Conservation (phyloP, 2,113 vertebrate genomes). For the Ascaphus truei region DNA sequence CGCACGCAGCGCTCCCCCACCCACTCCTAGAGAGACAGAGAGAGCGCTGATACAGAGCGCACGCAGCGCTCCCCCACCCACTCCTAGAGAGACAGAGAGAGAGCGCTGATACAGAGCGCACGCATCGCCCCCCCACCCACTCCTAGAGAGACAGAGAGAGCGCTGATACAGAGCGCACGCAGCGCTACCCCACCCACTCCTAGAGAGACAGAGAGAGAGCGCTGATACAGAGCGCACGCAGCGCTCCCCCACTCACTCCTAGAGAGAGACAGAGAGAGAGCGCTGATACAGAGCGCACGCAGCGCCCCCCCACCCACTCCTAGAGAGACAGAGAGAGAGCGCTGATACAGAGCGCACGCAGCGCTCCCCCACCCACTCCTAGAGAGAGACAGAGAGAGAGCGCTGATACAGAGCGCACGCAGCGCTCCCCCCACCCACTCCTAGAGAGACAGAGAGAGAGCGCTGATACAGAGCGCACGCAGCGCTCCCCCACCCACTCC, state of each 20-base stretch:
- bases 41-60: constrained; percentile 62
- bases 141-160: constrained; percentile 61
- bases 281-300: constrained; percentile 76
- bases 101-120: constrained; percentile 70
- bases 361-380: constrained; percentile 98
- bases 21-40: constrained; percentile 77
- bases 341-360: constrained; percentile 80
- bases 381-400: not conserved
- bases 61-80: constrained; percentile 97
- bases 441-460: constrained; percentile 48
- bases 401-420: constrained; percentile 76
- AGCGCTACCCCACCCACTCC: constrained; percentile 98
- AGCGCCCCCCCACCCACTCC: constrained; percentile 98
- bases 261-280: not conserved
- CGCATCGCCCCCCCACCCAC: constrained; percentile 96
- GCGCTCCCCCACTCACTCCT: constrained; percentile 98
- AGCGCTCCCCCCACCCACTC: constrained; percentile 98
- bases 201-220: constrained; percentile 39
- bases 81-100: constrained; percentile 63
- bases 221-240: constrained; percentile 80
- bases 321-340: constrained; percentile 39
- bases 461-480: constrained; percentile 76
- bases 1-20: constrained; percentile 96
- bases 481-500: constrained; percentile 98
- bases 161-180: constrained; percentile 76